Evolutionary conservation across 1,140 invertebrate species (phyloP).

Genomic region (Papilio glaucus): DNA sequence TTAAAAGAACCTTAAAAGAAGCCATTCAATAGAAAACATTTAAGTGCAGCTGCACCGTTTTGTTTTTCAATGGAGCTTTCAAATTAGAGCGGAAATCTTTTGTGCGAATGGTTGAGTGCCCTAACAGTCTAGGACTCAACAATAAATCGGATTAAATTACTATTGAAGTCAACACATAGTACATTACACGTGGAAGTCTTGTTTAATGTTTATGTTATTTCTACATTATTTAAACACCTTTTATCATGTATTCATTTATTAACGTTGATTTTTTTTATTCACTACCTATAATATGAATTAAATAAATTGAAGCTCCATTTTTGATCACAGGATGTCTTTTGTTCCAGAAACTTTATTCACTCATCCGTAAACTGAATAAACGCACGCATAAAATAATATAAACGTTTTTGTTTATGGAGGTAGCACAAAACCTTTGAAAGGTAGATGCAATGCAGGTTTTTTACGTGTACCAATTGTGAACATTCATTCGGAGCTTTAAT

Average conservation of each 20-base stretch:
- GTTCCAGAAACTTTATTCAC: slow-evolving; percentile 6
- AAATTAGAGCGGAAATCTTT: slow-evolving; percentile 18
- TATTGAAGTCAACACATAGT: background rate
- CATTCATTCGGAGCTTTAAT: background rate
- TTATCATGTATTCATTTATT: too few relatives aligned
- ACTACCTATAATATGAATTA: background rate
- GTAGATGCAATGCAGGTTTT: slow-evolving; percentile 7
- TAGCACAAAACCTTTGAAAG: slow-evolving; percentile 5
- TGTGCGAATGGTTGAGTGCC: slow-evolving; percentile 11
- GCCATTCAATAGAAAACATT: background rate
- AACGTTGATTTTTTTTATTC: too few relatives aligned
- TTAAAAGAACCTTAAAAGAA: background rate
- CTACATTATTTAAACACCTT: too few relatives aligned
- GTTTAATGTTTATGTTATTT: background rate
- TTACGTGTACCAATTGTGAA: background rate
- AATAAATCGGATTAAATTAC: slow-evolving; percentile 8
- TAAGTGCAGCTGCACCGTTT: slow-evolving; percentile 12
- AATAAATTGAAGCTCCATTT: background rate
- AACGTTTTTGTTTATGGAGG: too few relatives aligned
- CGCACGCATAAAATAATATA: slow-evolving; percentile 1
- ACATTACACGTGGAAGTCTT: slow-evolving; percentile 1
- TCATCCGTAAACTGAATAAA: background rate
- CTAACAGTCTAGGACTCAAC: slow-evolving; percentile 11
- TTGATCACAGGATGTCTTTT: slow-evolving; percentile 22
- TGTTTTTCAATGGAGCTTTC: slow-evolving; percentile 13